Conservation (phyloP, 2,888 invertebrate species). For the Acanthosepion esculentum region DNA sequence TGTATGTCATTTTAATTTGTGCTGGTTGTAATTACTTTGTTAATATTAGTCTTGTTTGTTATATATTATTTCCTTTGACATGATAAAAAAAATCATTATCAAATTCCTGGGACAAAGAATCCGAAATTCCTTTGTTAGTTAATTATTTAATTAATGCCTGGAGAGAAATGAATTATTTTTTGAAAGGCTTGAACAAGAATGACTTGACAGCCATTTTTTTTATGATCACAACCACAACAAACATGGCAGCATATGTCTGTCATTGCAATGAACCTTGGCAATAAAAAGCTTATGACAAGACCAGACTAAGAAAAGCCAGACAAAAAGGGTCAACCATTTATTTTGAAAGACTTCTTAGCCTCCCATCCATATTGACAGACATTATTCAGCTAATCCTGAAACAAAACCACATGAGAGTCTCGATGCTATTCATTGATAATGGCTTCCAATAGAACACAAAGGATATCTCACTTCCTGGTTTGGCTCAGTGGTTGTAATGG, state of each 20-base stretch:
- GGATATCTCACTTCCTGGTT: neutral
- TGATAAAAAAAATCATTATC: neutral
- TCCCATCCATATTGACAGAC: neutral
- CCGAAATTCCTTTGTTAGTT: neutral
- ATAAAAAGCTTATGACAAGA: neutral
- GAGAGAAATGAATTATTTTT: constrained; percentile 33
- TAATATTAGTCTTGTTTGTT: neutral
- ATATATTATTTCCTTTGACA: neutral
- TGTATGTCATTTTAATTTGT: neutral
- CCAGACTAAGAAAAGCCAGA: neutral
- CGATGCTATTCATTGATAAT: neutral
- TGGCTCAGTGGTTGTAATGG: neutral
- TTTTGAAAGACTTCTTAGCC: neutral
- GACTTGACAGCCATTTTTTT: neutral
- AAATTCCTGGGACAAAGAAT: neutral
- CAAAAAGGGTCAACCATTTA: neutral
- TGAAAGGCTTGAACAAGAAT: neutral
- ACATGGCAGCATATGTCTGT: neutral
- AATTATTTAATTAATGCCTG: neutral
- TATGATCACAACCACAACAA: neutral
- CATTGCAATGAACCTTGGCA: neutral
- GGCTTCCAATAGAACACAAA: neutral
- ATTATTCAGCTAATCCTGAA: neutral
- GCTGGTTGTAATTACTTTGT: neutral
- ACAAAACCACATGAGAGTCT: neutral